Percentiles rank a stretch among this genome's conserved stretches.
phyloP scores from a whole-genome alignment of 2,113 vertebrate genomes.

The Penelope pileata region DNA sequence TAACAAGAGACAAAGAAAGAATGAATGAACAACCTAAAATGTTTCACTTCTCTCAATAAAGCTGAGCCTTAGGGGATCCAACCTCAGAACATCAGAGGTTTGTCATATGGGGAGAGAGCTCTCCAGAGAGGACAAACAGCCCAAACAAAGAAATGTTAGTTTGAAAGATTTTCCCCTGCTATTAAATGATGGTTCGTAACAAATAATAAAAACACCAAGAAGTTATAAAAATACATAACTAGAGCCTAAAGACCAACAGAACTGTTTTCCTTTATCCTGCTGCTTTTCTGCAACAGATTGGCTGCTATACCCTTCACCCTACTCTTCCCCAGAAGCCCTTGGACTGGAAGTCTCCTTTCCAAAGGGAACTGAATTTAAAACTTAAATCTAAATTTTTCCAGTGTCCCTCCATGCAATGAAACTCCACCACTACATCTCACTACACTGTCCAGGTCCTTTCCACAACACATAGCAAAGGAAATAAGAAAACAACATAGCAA shows the following conservation, averaged over 20 bases:
- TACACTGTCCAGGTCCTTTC: not conserved
- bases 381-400: slow-evolving; percentile 15
- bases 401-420: not conserved
- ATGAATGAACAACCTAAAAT: slow-evolving; percentile 71
- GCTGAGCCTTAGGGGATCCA: slow-evolving; percentile 63
- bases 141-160: slow-evolving; percentile 51
- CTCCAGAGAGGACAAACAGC: slow-evolving; percentile 66
- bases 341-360: slow-evolving; percentile 10
- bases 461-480: not conserved
- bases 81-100: slow-evolving; percentile 56
- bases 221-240: slow-evolving; percentile 58
- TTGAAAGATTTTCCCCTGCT: slow-evolving; percentile 45
- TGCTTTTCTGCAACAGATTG: slow-evolving; percentile 4
- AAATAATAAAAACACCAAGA: slow-evolving; percentile 48
- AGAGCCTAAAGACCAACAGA: slow-evolving; percentile 46
- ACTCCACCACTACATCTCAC: not conserved
- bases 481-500: not conserved
- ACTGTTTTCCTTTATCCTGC: not conserved
- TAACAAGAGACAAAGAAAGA: slow-evolving; percentile 62
- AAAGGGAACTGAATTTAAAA: not conserved
- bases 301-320: not conserved
- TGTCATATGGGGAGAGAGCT: slow-evolving; percentile 50
- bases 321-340: not conserved
- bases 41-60: slow-evolving; percentile 67
- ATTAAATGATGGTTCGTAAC: slow-evolving; percentile 50